Evolutionary conservation across 1,140 invertebrate species (phyloP).

Genomic region (Leptopilina clavipes): DNA sequence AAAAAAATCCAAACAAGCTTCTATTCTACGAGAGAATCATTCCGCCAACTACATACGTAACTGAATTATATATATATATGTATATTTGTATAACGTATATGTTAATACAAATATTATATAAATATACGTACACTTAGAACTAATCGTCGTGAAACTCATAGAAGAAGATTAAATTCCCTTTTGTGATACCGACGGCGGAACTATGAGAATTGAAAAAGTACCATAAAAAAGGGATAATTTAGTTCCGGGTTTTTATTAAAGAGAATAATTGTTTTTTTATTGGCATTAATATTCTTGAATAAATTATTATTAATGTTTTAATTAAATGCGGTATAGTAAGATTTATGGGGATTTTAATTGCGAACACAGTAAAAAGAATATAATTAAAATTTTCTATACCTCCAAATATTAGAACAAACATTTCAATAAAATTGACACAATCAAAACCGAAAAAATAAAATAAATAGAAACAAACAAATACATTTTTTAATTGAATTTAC

Average conservation of each 20-base stretch:
- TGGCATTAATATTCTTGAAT: not conserved
- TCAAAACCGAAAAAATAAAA: no score
- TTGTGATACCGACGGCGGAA: conserved; percentile 15
- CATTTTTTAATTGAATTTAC: no score
- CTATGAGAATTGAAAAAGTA: conserved; percentile 10
- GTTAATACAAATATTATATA: not conserved
- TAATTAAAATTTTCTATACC: no score
- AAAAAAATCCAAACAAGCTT: conserved; percentile 26
- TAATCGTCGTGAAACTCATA: conserved; percentile 11
- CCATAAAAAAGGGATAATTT: not conserved
- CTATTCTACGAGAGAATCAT: conserved; percentile 12
- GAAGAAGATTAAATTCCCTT: conserved; percentile 28
- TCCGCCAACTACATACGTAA: not conserved
- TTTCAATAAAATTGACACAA: no score
- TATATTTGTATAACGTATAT: not conserved
- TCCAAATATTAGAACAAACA: no score
- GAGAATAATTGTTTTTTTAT: conserved; percentile 14
- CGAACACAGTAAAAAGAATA: no score
- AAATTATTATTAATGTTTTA: not conserved
- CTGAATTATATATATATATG: no score
- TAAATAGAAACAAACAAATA: no score
- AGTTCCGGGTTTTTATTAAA: not conserved
- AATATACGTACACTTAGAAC: not conserved
- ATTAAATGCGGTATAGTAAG: not conserved
- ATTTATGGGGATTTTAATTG: not conserved